Conservation (phyloP, 1,140 invertebrate genomes). For the Pissodes strobi region DNA sequence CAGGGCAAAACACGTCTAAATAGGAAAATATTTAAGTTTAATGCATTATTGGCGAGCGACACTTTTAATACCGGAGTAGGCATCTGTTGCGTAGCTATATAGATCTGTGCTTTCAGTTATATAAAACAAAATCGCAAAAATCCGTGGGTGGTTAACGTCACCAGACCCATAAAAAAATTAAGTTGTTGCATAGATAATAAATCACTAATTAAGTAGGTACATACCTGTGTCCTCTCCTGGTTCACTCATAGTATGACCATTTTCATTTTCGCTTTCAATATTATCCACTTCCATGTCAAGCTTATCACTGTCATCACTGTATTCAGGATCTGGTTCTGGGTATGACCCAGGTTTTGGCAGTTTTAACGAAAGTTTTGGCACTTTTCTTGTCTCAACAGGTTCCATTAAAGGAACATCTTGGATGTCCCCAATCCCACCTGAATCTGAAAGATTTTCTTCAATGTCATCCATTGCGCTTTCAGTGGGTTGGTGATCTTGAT, state of each 20-base stretch:
- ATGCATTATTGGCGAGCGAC: no score
- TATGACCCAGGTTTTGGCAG: conserved; percentile 54
- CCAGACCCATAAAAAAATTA: no score
- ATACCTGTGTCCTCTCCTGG: conserved; percentile 8
- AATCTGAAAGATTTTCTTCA: background rate
- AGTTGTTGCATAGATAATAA: no score
- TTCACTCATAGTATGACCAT: conserved; percentile 33
- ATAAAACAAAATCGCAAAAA: no score
- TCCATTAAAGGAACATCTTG: conserved; percentile 7
- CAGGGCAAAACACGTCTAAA: no score
- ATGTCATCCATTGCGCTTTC: conserved; percentile 7
- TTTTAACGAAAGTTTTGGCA: conserved; percentile 60
- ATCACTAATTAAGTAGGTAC: no score
- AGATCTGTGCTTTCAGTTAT: no score
- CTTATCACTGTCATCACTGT: conserved; percentile 64
- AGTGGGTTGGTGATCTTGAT: background rate
- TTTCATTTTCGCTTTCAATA: conserved; percentile 47
- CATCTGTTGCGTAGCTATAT: no score
- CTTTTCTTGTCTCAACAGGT: conserved; percentile 50
- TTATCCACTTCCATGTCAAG: conserved; percentile 57
- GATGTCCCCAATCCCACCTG: conserved; percentile 14
- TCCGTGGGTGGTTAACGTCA: no score
- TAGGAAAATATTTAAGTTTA: no score
- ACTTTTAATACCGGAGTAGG: no score
- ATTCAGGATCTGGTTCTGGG: conserved; percentile 38